Base-by-base conservation (phyloP, 1,140 invertebrate species). In the Archivesica marissinica region DNA sequence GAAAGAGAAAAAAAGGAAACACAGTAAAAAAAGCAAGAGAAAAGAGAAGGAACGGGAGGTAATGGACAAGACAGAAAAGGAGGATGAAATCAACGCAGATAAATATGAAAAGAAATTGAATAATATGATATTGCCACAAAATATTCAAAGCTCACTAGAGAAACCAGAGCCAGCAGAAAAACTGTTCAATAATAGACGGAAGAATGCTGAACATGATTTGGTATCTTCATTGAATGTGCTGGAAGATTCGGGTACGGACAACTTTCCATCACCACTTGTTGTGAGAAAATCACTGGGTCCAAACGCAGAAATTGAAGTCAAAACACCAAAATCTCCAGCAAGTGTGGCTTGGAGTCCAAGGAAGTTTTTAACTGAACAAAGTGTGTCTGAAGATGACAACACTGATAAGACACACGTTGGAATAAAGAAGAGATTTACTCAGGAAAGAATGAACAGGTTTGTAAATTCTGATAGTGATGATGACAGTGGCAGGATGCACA, bases 11-110 rank as follows among this genome's bases (percentile, higher is more conserved):
- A 76, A 74, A 52, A 82, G 77, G 79, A 85, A 81, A 39, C 74
- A 76, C 38, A 85, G 82, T 52, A 82, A 86, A 41, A 50, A 85
- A 39, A 61, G 82, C 38, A 77, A 86, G 74, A 80, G 75, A 28
- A 77, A 83, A 52, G 38, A 80, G 11, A 88, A 41, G 39, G 72
- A 88, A 28, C 68, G 64, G 52, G 79, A 86, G 52, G 50, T 61
- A 61, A 50, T 23, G 52, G 61, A 59, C 20, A 41, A 70, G 35
- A n/a, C 25, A 41, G 28, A 35, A 15, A 52, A 38, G 1, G 41
- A 61, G 0, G 30, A 47, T 35, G 39, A 38, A 44, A 50, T 28
- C 50, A 70, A 75, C 39, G 72, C 38, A 38, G 23, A 47, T 2
- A 68, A 68, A 15, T 72, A 30, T 72, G 68, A 72, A 20, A 50